Evolutionary conservation across 2,888 invertebrate species (phyloP), one percentile per base, ranked within the genome.

Genomic region (Epinotia nisella): DNA sequence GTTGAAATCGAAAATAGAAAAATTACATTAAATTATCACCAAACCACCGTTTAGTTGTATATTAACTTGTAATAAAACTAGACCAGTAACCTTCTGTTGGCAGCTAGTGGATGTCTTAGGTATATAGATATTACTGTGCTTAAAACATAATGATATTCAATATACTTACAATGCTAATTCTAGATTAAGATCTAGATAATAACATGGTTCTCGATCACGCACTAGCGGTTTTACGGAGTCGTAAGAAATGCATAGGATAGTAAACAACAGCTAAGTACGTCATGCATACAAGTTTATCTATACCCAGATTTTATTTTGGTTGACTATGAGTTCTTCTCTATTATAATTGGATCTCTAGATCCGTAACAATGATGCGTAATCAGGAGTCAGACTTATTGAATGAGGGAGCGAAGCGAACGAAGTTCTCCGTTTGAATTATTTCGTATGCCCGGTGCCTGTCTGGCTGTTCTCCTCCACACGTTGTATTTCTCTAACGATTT

Each of bases 161-260:
- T 17, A 17, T 21, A 17, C 15, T 19, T 65, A 55, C 35, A 24
- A 66, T 66, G 55, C 53, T 55, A 41, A 66, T 56, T 41, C 55
- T 41, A 66, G 56, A 66, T 66, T 41, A 66, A 55, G 41, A 66
- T 66, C 55, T 66, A 66, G 39, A n/a, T 56, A 56, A 56, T 66
- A 66, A 56, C n/a, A 11, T 24, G n/a, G 21, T 9, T 66, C 41
- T 35, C 19, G 39, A 66, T 66, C 66, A 56, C 66, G 55, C 41
- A 41, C 41, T 41, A 41, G 15, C 24, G n/a, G 66, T 41, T 66
- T 41, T 24, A 66, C n/a, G 11, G 24, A 41, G 65, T 17, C 55
- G 24, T 66, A 66, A 66, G 65, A 56, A 66, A 56, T 66, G 66
- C 55, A 55, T 41, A 17, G 55, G 5, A 56, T 66, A 66, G n/a